Evolutionary conservation across 1,140 invertebrate genomes (phyloP), one percentile per base, ranked within the genome.

Genomic region (Cecropterus lyciades): DNA sequence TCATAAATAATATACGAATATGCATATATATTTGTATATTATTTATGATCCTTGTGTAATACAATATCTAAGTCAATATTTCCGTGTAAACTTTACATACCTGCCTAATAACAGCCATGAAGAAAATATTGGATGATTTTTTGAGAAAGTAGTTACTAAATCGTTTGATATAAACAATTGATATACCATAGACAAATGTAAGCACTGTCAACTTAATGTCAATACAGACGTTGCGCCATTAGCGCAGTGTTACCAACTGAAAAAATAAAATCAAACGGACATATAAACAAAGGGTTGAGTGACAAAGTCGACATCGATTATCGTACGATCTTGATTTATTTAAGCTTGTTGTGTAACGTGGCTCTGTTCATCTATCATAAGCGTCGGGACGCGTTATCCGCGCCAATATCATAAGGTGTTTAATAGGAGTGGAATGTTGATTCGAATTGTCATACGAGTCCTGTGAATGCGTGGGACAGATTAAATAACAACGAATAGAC

Each of bases 321-420:
- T 80, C 80, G 63, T 65, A 48, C 59, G 66, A 83, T 83, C 78
- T 83, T 83, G 80, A 83, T 82, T 80, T 83, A 80, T 79, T 78
- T 76, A 65, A 71, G 75, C 77, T 79, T 73, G 68, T 78, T 75
- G 66, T 70, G 74, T 70, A 56, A 71, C 66, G 49, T 62, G 65
- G 69, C 72, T 70, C 48, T 64, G 69, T 73, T 73, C 78, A 83
- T 83, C 78, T 83, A 74, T 83, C 80, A 83, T 78, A 72, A 72
- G 65, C 67, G 66, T 73, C 63, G 43, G 63, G 69, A 64, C 64
- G 65, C 53, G 66, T 69, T 77, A 77, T 77, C 68, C 62, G 65
- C 52, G 79, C 75, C 71, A 76, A 81, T 70, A 81, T 81, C 79
- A 64, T 71, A 60, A 78, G 79, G 79, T 81, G 79, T 81, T 79